Evolutionary conservation across 2,113 vertebrate species (phyloP).

Genomic region (Eulemur rufifrons): DNA sequence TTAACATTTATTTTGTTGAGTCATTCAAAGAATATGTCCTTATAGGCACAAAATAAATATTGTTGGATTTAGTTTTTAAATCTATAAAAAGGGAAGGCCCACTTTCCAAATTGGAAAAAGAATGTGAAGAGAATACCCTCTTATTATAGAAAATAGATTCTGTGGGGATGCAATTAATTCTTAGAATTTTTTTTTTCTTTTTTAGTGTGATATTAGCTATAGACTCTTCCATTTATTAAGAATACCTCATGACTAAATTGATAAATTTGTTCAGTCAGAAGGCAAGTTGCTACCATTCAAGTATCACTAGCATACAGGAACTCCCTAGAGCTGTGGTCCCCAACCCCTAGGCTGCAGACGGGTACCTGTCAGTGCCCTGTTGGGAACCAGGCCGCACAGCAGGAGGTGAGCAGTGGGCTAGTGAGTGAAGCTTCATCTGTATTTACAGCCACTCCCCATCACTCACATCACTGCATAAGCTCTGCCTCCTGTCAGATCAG

Average conservation of each 20-base stretch:
- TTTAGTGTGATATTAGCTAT: not conserved
- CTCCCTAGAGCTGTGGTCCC: not conserved
- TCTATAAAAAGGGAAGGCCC: not conserved
- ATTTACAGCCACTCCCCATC: no score
- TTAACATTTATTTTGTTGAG: slow-evolving; percentile 54
- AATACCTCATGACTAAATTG: not conserved
- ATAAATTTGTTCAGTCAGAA: not conserved
- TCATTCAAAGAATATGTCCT: slow-evolving; percentile 18
- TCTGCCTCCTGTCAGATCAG: no score
- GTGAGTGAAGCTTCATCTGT: no score
- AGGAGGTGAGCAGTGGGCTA: no score
- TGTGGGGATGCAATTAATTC: not conserved
- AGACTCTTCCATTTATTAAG: not conserved
- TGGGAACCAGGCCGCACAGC: no score
- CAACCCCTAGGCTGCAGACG: no score
- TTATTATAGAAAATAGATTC: slow-evolving; percentile 8
- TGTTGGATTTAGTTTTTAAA: slow-evolving; percentile 38
- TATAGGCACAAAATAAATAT: slow-evolving; percentile 45
- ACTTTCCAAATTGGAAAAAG: slow-evolving; percentile 8
- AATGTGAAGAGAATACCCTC: not conserved
- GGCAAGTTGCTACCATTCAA: not conserved
- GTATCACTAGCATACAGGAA: not conserved
- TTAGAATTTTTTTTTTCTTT: not conserved
- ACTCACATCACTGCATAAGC: no score
- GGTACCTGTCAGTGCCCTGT: no score